Percentiles rank a stretch among this genome's conserved stretches.
phyloP scores from a whole-genome alignment of 2,888 invertebrate species.

The Macropis europaea region DNA sequence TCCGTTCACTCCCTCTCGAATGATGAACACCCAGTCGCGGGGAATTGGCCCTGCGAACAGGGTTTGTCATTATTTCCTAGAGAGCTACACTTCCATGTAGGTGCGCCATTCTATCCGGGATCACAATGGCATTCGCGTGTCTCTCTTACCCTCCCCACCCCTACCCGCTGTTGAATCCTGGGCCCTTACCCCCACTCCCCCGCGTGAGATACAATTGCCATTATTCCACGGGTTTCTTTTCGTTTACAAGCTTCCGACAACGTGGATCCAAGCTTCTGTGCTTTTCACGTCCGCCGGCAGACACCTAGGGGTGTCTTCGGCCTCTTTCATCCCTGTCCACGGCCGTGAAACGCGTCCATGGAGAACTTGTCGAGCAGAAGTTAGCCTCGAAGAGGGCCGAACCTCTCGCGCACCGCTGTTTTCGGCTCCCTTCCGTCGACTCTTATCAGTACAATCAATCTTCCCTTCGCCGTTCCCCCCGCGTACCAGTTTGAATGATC shows the following conservation, averaged over 20 bases:
- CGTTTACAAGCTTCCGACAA: slow-evolving; percentile 34
- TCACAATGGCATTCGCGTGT: slow-evolving; percentile 66
- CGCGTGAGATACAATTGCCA: too few relatives aligned
- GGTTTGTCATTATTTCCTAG: slow-evolving; percentile 67
- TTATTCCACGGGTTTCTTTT: slow-evolving; percentile 46
- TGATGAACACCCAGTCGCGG: slow-evolving; percentile 2
- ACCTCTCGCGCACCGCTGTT: too few relatives aligned
- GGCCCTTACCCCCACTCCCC: background rate
- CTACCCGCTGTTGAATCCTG: slow-evolving; percentile 4
- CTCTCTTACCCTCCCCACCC: slow-evolving; percentile 17
- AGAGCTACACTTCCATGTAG: slow-evolving; percentile 65
- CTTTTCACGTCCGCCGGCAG: slow-evolving; percentile 39
- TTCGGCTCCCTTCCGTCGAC: background rate
- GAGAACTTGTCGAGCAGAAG: slow-evolving; percentile 26
- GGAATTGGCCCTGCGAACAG: slow-evolving; percentile 13
- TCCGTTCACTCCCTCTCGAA: background rate
- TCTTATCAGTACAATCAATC: too few relatives aligned
- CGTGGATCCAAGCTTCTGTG: slow-evolving; percentile 43
- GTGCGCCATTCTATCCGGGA: slow-evolving; percentile 64
- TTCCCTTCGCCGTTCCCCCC: too few relatives aligned
- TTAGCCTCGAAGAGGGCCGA: background rate
- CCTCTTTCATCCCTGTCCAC: background rate
- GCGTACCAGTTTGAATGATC: too few relatives aligned
- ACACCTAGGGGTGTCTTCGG: too few relatives aligned
- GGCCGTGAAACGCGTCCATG: slow-evolving; percentile 3